Conservation (phyloP, 2,888 invertebrate genomes). For the Idaea dimidiata region DNA sequence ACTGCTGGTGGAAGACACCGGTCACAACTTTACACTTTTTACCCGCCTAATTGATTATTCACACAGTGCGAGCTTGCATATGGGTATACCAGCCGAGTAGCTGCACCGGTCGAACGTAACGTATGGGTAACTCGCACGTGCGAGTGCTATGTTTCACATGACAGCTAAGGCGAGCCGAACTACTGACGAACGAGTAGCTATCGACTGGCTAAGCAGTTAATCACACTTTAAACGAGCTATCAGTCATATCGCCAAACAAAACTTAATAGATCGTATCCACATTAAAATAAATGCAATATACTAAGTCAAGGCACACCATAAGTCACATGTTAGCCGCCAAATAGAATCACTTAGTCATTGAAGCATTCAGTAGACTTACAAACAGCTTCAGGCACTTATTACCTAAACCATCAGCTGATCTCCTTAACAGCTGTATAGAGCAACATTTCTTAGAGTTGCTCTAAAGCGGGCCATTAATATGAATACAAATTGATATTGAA, state of each 20-base stretch:
- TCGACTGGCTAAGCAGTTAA: too few relatives aligned
- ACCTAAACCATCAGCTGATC: conserved; percentile 19
- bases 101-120: too few relatives aligned
- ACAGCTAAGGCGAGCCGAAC: too few relatives aligned
- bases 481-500: neutral
- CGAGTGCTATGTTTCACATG: too few relatives aligned
- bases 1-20: too few relatives aligned
- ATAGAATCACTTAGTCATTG: neutral
- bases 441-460: neutral
- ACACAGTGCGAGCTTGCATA: too few relatives aligned
- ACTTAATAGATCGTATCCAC: neutral
- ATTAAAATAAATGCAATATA: neutral
- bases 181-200: too few relatives aligned
- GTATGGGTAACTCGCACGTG: too few relatives aligned
- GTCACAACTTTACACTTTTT: too few relatives aligned
- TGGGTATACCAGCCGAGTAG: too few relatives aligned
- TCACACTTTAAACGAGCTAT: too few relatives aligned
- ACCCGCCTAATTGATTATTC: too few relatives aligned
- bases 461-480: neutral
- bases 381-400: conserved; percentile 24
- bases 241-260: neutral
- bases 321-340: neutral
- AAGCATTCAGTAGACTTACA: conserved; percentile 5
- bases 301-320: conserved; percentile 8
- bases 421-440: conserved; percentile 8